A percentile compares a stretch with the other conserved stretches of the same genome.
Evolutionary conservation across 2,113 vertebrate species (phyloP).

Genomic region (Athene noctua): DNA sequence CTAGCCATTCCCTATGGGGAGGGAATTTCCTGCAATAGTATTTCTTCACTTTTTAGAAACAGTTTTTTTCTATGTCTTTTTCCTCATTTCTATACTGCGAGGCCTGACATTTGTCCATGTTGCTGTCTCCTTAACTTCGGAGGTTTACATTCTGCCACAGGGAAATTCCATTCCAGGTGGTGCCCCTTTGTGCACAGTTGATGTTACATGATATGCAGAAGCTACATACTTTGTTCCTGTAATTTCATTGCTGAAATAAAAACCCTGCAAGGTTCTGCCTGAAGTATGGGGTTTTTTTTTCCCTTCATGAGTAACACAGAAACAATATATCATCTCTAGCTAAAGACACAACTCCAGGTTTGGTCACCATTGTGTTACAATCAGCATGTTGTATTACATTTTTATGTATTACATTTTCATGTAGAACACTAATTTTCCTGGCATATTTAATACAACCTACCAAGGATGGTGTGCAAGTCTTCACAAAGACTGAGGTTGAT

Average conservation of each 20-base stretch:
- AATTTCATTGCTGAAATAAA: constrained; percentile 32
- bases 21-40: background rate
- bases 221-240: constrained; percentile 20
- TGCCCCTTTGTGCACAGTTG: background rate
- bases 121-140: background rate
- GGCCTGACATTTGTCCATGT: background rate
- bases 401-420: background rate
- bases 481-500: background rate
- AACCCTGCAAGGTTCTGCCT: background rate
- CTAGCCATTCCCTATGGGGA: background rate
- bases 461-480: background rate
- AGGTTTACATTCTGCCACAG: background rate
- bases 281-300: background rate
- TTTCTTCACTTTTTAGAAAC: background rate
- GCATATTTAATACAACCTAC: background rate
- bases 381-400: background rate
- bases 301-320: background rate
- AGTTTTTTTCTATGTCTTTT: background rate
- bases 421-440: background rate
- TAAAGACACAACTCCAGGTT: background rate
- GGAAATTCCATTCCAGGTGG: constrained; percentile 23
- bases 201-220: background rate
- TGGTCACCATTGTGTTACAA: background rate
- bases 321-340: background rate
- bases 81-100: background rate